A percentile compares a stretch with the other conserved stretches of the same genome.
phyloP scores from a whole-genome alignment of 2,797 vertebrate species.

The Peromyscus eremicus region DNA sequence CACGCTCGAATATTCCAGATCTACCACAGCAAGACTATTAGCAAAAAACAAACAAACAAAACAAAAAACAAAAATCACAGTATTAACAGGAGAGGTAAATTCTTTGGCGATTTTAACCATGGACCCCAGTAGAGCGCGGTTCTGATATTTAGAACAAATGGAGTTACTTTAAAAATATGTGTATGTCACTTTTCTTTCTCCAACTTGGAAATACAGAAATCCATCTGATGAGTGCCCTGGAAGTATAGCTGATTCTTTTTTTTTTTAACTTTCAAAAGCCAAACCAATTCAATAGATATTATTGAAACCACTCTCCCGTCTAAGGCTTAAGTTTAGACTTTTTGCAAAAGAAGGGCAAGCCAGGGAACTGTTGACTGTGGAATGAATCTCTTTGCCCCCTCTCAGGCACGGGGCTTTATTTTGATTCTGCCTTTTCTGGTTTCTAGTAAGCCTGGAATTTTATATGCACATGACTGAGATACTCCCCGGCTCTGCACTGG shows the following conservation, averaged over 20 bases:
- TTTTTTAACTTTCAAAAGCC: not conserved
- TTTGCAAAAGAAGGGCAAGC: slow-evolving; percentile 34
- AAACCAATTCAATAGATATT: not conserved
- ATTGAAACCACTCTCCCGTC: not conserved
- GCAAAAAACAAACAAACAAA: not conserved
- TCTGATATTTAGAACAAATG: slow-evolving; percentile 8
- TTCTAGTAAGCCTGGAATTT: slow-evolving; percentile 70
- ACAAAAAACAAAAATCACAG: not conserved
- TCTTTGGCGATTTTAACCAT: not conserved
- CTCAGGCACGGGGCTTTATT: slow-evolving; percentile 58
- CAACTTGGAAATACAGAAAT: slow-evolving; percentile 59
- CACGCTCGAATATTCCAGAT: slow-evolving; percentile 26
- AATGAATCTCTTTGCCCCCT: not conserved
- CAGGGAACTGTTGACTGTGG: slow-evolving; percentile 26
- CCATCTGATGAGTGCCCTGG: not conserved
- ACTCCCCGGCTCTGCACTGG: slow-evolving; percentile 52
- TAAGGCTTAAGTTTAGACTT: slow-evolving; percentile 2
- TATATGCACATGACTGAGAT: slow-evolving; percentile 63
- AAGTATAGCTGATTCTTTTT: not conserved
- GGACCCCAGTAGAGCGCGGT: slow-evolving; percentile 22
- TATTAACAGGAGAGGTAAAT: slow-evolving; percentile 9
- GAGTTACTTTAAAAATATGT: slow-evolving; percentile 22
- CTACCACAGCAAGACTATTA: not conserved
- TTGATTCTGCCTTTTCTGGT: slow-evolving; percentile 63
- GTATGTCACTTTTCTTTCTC: slow-evolving; percentile 46